Evolutionary conservation across 2,888 invertebrate genomes (phyloP), one percentile per base, ranked within the genome.

Genomic region (Drosophila dives): DNA sequence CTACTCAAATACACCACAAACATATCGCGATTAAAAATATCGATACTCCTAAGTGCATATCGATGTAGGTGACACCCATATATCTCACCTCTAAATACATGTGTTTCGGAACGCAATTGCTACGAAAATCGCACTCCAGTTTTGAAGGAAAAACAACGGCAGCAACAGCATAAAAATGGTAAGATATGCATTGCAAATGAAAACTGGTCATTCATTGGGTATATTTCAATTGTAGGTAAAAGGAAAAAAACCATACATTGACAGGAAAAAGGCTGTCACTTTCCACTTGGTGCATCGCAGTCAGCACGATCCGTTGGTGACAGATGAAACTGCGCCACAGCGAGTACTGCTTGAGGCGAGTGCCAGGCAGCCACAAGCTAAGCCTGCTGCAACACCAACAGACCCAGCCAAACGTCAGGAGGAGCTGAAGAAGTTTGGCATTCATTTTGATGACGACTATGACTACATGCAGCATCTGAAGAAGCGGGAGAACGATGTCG

Each of bases 381-480:
- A 68, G 92, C 93, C 61, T 33, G 79, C 86, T 38, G 87, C 86
- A 42, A 11, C 61, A 0, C 36, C 81, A 3, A 11, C 72, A 0
- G 93, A 94, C 69, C 80, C 90, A 5, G 89, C 94, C 4, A 95
- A 95, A 81, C 94, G 95, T 0, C 94, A 93, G 77, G 95, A 96
- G 76, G 96, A 97, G 82, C 96, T 97, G 88, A 94, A 94, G 20
- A 98, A 98, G 92, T 98, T 95, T 94, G 99, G 99, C 1, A 96
- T 99, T 72, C 97, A 96, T 91, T 99, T 95, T 92, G 98, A 99
- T 87, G 99, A 99, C 93, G 98, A 98, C 83, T 99, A 98, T 92
- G 96, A 99, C 92, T 99, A 99, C 91, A 93, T 99, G 77, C 97
- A 99, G 92, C 98, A 99, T 94, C 94, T 99, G 65, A 92, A 91